Percentiles rank a stretch among this genome's conserved stretches.
phyloP scores from a whole-genome alignment of 2,888 invertebrate species.

The Labia minor region DNA sequence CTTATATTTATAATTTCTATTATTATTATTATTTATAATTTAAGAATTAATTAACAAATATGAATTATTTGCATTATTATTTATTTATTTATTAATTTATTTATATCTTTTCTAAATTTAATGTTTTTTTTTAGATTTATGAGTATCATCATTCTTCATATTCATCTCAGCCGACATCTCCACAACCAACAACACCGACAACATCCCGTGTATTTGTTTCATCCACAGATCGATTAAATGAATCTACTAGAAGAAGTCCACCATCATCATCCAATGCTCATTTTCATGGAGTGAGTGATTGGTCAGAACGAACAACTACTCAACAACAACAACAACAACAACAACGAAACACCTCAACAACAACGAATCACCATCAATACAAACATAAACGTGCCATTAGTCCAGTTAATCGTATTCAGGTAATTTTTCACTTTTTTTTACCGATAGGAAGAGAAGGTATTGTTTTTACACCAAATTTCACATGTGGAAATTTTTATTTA shows the following conservation, averaged over 20 bases:
- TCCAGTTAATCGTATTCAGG: slow-evolving; percentile 28
- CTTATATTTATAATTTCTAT: no score
- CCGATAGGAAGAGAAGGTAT: no score
- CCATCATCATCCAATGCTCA: slow-evolving; percentile 28
- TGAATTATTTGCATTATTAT: neutral
- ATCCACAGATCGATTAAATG: neutral
- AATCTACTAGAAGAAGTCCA: neutral
- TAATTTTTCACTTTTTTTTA: no score
- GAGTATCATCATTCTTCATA: neutral
- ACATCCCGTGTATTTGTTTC: neutral
- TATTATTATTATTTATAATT: no score
- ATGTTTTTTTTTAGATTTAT: neutral
- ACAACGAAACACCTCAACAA: neutral
- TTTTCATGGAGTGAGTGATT: slow-evolving; percentile 66
- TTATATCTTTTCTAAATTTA: neutral
- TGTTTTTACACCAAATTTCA: no score
- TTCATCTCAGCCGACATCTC: neutral
- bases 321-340: slow-evolving; percentile 18
- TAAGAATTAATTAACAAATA: no score
- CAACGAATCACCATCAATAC: neutral
- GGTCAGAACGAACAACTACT: slow-evolving; percentile 47
- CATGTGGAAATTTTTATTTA: no score
- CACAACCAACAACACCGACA: neutral
- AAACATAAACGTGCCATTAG: slow-evolving; percentile 8
- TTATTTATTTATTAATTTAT: neutral